phyloP scores from a whole-genome alignment of 2,888 invertebrate species.

The Clistopyga incitator region DNA sequence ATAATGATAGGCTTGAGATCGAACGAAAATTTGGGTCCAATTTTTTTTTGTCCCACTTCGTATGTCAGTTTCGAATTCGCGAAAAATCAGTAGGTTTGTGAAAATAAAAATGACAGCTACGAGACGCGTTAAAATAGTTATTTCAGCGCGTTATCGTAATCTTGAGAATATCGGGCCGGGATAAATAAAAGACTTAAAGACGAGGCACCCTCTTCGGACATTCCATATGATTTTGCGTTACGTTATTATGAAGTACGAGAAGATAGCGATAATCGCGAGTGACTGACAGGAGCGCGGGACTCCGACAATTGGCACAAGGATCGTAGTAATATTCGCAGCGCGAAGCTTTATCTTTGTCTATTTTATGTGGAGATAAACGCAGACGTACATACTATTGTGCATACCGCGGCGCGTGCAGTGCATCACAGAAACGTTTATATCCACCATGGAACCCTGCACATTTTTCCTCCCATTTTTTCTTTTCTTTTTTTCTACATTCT shows the following conservation, averaged over 20 bases:
- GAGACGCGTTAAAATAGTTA: not conserved
- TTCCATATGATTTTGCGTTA: not conserved
- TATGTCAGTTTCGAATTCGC: too few species aligned
- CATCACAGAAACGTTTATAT: not conserved
- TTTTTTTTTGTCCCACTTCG: too few species aligned
- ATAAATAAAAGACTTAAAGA: not conserved
- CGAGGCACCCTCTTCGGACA: not conserved
- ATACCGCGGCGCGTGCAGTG: not conserved
- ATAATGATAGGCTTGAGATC: too few species aligned
- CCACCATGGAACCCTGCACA: not conserved
- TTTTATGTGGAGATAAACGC: not conserved
- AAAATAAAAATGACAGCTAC: not conserved
- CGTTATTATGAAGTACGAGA: slow-evolving; percentile 6
- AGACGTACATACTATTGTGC: not conserved
- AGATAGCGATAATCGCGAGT: not conserved
- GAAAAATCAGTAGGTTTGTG: too few species aligned
- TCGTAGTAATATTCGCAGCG: slow-evolving; percentile 24
- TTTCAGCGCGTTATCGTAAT: not conserved
- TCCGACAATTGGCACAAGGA: slow-evolving; percentile 35
- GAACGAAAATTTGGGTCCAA: too few species aligned
- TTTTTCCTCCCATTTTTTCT: not conserved
- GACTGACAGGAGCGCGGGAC: not conserved
- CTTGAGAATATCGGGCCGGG: not conserved
- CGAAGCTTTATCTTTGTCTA: slow-evolving; percentile 1
- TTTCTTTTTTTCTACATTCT: too few species aligned